Evolutionary conservation across 2,797 vertebrate species (phyloP).

Genomic region (Antrozous pallidus): DNA sequence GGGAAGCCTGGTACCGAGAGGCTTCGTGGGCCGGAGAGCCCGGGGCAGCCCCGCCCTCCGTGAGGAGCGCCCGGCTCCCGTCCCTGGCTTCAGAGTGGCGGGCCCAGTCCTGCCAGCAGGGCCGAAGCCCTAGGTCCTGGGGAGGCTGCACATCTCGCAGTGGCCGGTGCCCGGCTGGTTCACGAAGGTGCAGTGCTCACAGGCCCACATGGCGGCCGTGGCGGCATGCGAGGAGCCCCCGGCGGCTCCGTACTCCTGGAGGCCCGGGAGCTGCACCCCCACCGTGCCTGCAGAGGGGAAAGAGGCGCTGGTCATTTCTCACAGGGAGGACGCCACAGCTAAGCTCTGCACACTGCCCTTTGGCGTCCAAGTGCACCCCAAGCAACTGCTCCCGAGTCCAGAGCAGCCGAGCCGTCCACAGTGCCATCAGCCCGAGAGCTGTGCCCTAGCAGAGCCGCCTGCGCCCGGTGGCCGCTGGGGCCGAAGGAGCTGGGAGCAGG

Average conservation of each 20-base stretch:
- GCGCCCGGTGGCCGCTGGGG: neutral
- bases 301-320: neutral
- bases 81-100: conserved; percentile 62
- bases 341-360: fast-evolving
- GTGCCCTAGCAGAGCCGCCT: neutral
- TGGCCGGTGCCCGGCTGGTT: conserved; percentile 92
- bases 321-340: fast-evolving
- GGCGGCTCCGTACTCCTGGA: conserved; percentile 90
- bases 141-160: conserved; percentile 99
- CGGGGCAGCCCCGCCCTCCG: conserved; percentile 14
- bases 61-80: neutral
- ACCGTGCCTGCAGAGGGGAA: conserved; percentile 88
- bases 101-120: conserved; percentile 36
- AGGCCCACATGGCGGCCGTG: conserved; percentile 94
- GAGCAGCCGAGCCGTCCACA: too few relatives aligned
- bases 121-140: conserved; percentile 87
- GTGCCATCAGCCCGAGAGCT: fast-evolving
- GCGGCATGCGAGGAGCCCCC: conserved; percentile 86
- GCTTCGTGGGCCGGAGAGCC: conserved; percentile 31
- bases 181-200: conserved; percentile 99
- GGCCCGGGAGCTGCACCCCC: conserved; percentile 90
- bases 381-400: fast-evolving
- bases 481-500: neutral
- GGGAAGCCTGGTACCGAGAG: conserved; percentile 26
- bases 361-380: fast-evolving